These are phyloP conservation scores for Colostygia pectinataria DNA, from an alignment of 2,888 invertebrate species.

Conservation along the genomic window DNA sequence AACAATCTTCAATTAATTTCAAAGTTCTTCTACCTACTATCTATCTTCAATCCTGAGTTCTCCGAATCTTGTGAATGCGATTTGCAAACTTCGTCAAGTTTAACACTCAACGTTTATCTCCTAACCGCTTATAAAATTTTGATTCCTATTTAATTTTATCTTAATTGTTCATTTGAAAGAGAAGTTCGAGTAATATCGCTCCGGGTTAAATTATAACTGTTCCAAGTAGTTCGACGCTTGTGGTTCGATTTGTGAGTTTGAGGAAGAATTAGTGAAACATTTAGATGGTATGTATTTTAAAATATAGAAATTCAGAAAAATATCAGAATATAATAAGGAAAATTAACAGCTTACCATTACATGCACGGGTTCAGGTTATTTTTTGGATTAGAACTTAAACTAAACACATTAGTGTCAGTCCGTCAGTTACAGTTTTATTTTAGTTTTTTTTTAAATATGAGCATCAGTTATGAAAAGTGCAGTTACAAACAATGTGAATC, in stretches of 20 bases:
- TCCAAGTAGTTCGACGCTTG: constrained; percentile 33
- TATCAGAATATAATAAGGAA: too few species aligned
- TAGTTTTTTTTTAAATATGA: too few species aligned
- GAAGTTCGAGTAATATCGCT: constrained; percentile 66
- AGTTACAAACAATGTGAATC: too few species aligned
- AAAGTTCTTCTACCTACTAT: constrained; percentile 13
- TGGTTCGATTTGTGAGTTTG: constrained; percentile 24
- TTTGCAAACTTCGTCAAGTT: constrained; percentile 66
- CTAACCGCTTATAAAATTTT: constrained; percentile 76
- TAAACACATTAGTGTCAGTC: too few species aligned
- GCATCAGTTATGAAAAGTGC: too few species aligned
- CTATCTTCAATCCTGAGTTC: constrained; percentile 34
- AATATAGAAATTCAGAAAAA: too few species aligned
- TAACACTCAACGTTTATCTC: constrained; percentile 77
- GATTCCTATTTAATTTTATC: constrained; percentile 79
- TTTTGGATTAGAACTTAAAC: too few species aligned
- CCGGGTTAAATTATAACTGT: constrained; percentile 49
- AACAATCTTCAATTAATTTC: constrained; percentile 31
- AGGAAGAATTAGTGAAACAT: constrained; percentile 12
- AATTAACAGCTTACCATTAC: too few species aligned
- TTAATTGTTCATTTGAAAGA: constrained; percentile 73
- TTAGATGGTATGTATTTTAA: neutral
- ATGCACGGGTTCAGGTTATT: too few species aligned
- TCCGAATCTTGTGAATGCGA: constrained; percentile 46
- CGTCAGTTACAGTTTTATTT: too few species aligned